Base-by-base conservation (phyloP, 2,888 invertebrate species). In the Cartodere bifasciata region DNA sequence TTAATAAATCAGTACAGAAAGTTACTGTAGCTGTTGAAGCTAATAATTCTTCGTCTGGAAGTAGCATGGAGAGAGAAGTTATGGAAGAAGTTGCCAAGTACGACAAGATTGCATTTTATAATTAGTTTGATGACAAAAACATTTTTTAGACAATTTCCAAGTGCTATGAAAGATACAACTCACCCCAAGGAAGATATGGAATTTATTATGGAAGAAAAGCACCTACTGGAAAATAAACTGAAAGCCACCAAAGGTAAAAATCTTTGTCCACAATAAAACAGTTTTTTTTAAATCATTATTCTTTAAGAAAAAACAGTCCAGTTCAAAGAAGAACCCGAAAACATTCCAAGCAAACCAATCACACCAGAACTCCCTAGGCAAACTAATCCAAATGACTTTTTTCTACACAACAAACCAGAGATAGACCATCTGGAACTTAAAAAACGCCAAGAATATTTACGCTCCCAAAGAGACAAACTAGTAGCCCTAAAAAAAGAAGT, bases 391-490 rank as follows among this genome's bases (percentile, higher is more conserved):
- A n/a, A n/a, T n/a, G n/a, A n/a, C n/a, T n/a, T n/a, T n/a, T n/a
- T n/a, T n/a, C n/a, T n/a, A n/a, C n/a, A n/a, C n/a, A n/a, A n/a
- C n/a, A n/a, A n/a, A n/a, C n/a, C n/a, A n/a, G n/a, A 66, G 60
- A 55, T 69, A 20, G 62, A 65, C 45, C 61, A 63, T 13, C 65
- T 65, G 34, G 88, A 90, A 43, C 62, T 91, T 26, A 70, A 71
- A 37, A 73, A 74, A 33, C 70, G 94, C 1, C 85, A 88, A 49
- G 77, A 82, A 41, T 94, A 92, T 56, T 63, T 95, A 33, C 75
- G 82, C 31, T 75, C 82, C 36, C 92, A 94, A 54, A 70, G 94
- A 13, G 94, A 94, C 58, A 88, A 91, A 53, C 67, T 95, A 30
- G 67, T 94, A 23, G 83, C 83, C 12, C 63, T 92, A 51, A 95